Evolutionary conservation across 2,113 vertebrate species (phyloP).

Genomic region (Rhagologus leucostigma): DNA sequence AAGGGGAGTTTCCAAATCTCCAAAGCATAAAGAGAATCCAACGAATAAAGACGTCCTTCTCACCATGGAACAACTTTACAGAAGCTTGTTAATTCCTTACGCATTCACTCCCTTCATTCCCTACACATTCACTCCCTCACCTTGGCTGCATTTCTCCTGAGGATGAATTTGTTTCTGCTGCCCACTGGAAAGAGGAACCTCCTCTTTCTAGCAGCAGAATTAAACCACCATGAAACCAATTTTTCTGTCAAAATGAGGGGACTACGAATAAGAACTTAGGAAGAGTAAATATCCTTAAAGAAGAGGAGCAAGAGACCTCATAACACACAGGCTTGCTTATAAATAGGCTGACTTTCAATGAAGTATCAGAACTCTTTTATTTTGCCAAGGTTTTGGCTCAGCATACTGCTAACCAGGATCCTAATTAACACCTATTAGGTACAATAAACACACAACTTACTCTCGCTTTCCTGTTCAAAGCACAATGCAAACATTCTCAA

Average conservation of each 20-base stretch:
- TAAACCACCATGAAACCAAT: neutral
- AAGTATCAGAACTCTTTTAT: neutral
- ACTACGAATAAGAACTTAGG: neutral
- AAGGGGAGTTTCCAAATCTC: neutral
- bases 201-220: neutral
- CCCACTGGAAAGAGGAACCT: neutral
- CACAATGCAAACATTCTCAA: fast-evolving
- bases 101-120: neutral
- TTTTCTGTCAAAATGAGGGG: neutral
- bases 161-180: neutral
- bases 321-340: neutral
- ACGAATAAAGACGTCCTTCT: neutral
- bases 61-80: neutral
- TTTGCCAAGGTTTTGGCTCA: neutral
- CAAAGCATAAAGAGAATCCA: neutral
- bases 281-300: neutral
- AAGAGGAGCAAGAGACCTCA: neutral
- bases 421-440: neutral
- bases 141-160: neutral
- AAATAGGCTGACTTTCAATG: neutral
- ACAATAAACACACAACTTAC: neutral
- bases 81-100: neutral
- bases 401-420: neutral
- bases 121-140: neutral
- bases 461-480: neutral